phyloP scores from a whole-genome alignment of 2,797 vertebrate genomes.

The Notoglanidium macrostoma region DNA sequence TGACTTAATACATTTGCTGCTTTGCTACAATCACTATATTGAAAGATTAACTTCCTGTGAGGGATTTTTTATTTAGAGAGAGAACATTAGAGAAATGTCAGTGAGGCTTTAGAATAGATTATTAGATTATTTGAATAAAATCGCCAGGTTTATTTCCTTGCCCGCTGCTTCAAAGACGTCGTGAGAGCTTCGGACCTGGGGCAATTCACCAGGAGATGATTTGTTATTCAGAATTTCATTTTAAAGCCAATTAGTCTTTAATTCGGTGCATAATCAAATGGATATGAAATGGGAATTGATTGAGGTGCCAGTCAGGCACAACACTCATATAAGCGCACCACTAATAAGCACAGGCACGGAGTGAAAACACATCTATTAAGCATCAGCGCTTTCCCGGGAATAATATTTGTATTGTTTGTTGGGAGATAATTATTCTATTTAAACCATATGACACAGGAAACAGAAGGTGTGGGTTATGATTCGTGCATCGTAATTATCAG shows the following conservation, averaged over 20 bases:
- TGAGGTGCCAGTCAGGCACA: conserved; percentile 15
- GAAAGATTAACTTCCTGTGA: background rate
- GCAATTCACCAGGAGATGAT: conserved; percentile 21
- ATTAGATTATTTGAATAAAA: background rate
- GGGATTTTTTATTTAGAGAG: background rate
- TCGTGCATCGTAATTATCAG: conserved; percentile 3
- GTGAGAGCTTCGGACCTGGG: conserved; percentile 8
- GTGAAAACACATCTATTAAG: conserved; percentile 14
- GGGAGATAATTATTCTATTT: background rate
- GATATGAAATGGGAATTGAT: conserved; percentile 47
- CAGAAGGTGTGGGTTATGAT: conserved; percentile 22
- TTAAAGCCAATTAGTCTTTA: conserved; percentile 50
- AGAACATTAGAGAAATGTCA: background rate
- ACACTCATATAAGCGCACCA: background rate
- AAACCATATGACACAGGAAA: conserved; percentile 13
- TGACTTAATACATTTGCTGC: background rate
- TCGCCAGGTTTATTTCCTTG: background rate
- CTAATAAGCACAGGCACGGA: background rate
- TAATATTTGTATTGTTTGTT: conserved; percentile 5
- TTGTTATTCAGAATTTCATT: conserved; percentile 40
- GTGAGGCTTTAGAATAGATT: background rate
- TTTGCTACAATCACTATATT: background rate
- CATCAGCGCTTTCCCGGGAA: background rate
- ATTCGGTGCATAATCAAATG: conserved; percentile 44
- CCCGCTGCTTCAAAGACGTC: background rate